These are phyloP conservation scores for Pseudoips prasinana DNA, from an alignment of 2,888 invertebrate genomes.

Conservation along the genomic window DNA sequence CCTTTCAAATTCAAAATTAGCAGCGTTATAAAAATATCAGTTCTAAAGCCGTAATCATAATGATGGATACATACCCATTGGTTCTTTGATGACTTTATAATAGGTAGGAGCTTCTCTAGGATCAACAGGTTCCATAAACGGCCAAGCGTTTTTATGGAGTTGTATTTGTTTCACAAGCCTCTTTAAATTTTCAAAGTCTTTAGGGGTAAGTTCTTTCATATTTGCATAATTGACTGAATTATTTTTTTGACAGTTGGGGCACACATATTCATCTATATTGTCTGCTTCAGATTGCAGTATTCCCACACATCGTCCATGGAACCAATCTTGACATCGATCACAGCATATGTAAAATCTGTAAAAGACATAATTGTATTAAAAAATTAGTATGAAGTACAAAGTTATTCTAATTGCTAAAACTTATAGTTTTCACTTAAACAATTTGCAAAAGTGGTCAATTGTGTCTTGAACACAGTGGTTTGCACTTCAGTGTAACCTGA, in stretches of 20 bases:
- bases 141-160: slow-evolving; percentile 98
- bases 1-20: too few relatives aligned
- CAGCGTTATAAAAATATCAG: too few relatives aligned
- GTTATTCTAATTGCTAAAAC: too few relatives aligned
- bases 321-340: slow-evolving; percentile 99
- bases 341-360: slow-evolving; percentile 98
- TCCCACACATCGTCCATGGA: slow-evolving; percentile 98
- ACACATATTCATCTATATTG: slow-evolving; percentile 97
- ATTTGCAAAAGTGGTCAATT: too few relatives aligned
- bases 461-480: too few relatives aligned
- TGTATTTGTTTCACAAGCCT: slow-evolving; percentile 94
- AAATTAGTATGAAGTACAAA: too few relatives aligned
- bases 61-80: slow-evolving; percentile 95
- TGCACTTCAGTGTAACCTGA: too few relatives aligned
- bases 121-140: slow-evolving; percentile 98
- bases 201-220: slow-evolving; percentile 90
- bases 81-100: slow-evolving; percentile 96
- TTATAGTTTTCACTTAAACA: too few relatives aligned
- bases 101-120: slow-evolving; percentile 98
- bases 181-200: slow-evolving; percentile 91
- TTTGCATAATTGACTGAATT: slow-evolving; percentile 94
- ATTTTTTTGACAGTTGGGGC: slow-evolving; percentile 96
- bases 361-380: not conserved
- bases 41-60: too few relatives aligned
- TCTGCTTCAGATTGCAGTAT: slow-evolving; percentile 96